These are phyloP conservation scores for Siniperca knerii DNA, from an alignment of 2,113 vertebrate species.

Conservation along the genomic window DNA sequence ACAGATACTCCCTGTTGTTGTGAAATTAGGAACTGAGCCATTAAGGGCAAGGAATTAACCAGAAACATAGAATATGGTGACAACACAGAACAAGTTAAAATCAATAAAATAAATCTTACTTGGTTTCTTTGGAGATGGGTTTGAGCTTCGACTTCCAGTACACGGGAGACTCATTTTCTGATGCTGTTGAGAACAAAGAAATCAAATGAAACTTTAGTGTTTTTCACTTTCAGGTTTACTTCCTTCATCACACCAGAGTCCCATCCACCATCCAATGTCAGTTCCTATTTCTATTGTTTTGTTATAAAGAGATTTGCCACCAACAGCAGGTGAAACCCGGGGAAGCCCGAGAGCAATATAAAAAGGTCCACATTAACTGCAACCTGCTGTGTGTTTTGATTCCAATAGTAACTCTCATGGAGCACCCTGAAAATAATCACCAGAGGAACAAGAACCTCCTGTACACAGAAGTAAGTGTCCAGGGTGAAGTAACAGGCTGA, in stretches of 20 bases:
- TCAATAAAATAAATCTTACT: constrained; percentile 78
- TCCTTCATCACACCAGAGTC: not conserved
- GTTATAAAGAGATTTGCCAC: not conserved
- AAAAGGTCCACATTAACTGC: not conserved
- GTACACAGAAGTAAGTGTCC: not conserved
- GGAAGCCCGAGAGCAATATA: not conserved
- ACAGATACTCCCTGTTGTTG: constrained; percentile 29
- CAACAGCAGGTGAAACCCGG: not conserved
- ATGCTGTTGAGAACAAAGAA: constrained; percentile 3
- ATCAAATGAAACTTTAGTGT: not conserved
- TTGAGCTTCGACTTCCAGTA: constrained; percentile 92
- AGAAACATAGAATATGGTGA: not conserved
- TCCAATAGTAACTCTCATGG: not conserved
- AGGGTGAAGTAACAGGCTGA: not conserved
- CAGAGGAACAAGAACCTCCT: not conserved
- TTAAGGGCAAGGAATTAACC: not conserved
- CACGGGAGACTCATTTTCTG: constrained; percentile 78
- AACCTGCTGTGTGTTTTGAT: not conserved
- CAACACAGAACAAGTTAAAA: not conserved
- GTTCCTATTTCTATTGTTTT: not conserved
- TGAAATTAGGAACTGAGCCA: not conserved
- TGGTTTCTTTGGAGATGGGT: constrained; percentile 82
- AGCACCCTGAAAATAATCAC: not conserved
- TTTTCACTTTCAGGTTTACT: not conserved
- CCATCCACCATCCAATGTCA: not conserved